Evolutionary conservation across 2,888 invertebrate species (phyloP), one percentile per base, ranked within the genome.

Genomic region (Mythimna pallens): DNA sequence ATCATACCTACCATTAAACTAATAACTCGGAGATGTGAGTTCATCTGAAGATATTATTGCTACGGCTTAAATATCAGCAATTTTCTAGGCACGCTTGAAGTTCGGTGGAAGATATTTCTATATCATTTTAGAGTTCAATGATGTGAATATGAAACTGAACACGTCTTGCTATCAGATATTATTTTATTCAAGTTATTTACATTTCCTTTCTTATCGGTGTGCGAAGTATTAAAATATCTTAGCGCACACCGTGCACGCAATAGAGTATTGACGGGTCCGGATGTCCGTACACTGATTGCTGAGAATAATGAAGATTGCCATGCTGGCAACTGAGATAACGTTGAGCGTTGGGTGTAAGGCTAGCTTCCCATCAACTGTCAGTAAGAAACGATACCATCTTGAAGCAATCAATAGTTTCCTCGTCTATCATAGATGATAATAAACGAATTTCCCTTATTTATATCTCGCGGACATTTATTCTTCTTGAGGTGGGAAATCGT

Each of bases 281-380:
- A 81, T 73, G 63, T 82, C 73, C 72, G 79, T 55, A 59, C 59
- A 52, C 63, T 73, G 54, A 66, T 58, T 73, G 61, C 66, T 66
- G 65, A 81, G 78, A 73, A 84, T 79, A 79, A 79, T 78, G 61
- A 67, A 81, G 69, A 79, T 81, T 59, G 65, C 57, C n/a, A 59
- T 36, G 43, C 54, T 65, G 57, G 25, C 14, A 68, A 50, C 57
- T 25, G 52, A 65, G 73, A 76, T 83, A 76, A 36, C 5, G 12
- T 12, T 17, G 50, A 54, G 7, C 47, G 61, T 63, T 55, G 63
- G 36, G 54, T 70, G 65, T 57, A 25, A 59, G 40, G 36, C 70
- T 77, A 59, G 67, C 36, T 65, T 73, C 65, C 63, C 64, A 66
- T 73, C 55, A 75, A 54, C 55, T 73, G 72, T 66, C 61, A 70